Evolutionary conservation across 1,140 invertebrate genomes (phyloP), one percentile per base, ranked within the genome.

Genomic region (Neoseiulus cucumeris): DNA sequence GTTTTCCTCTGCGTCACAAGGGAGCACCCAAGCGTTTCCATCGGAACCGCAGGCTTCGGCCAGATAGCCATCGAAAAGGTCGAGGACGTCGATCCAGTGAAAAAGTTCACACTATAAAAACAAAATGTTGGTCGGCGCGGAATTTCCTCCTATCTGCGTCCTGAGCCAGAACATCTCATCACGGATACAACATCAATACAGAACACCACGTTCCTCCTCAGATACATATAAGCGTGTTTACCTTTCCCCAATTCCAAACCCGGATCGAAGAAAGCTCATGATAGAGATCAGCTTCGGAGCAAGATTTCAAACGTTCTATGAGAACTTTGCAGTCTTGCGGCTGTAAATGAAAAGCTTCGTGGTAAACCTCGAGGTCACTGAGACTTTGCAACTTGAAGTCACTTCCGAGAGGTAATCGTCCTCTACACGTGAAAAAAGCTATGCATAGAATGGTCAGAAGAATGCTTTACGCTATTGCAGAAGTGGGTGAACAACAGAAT

Each of bases 61-160:
- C 83, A 41, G 86, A 85, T 72, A 82, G 81, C 71, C 80, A 76
- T 91, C 89, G 78, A 86, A 89, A 20, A 84, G 80, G 77, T 91
- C 87, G 39, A 92, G 76, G 5, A 90, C 83, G 79, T 89, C 86
- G 64, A 87, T 86, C 88, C 88, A 92, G 74, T 92, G 87, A 72
- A 86, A 87, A 12, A 92, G 77, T 77, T 92, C 89, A 76, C 87
- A 91, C 80, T 80, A 70, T n/a, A 66, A 51, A 66, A 28, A 42
- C 14, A 44, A 17, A 44, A 29, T 33, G 30, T 20, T 65, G 44
- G n/a, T 41, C 42, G 28, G 33, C n/a, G 6, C 20, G 14, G 7
- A 18, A 14, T 55, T 55, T 7, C 7, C 7, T 7, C 7, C 7
- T 14, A 55, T 9, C 64, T 17, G 45, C 39, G 12, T n/a, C 33